Base-by-base conservation (phyloP, 2,797 vertebrate genomes). In the Clarias fuscus region DNA sequence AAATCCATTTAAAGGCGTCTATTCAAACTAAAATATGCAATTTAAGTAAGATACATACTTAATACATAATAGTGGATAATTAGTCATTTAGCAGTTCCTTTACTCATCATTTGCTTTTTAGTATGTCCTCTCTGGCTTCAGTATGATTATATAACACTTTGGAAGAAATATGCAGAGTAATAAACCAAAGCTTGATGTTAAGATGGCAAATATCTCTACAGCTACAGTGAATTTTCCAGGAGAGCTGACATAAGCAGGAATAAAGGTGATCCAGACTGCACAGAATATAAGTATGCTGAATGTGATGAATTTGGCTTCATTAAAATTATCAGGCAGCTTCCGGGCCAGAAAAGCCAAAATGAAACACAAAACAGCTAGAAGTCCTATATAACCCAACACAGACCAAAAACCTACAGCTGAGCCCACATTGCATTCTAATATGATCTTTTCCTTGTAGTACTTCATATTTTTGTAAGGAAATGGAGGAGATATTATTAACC, bases 361-460 rank as follows among this genome's bases (percentile, higher is more conserved):
- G 0, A 48, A 48, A 48, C 48, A 48, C 10, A 48, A 48, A 48
- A 48, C 1, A 11, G 48, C 48, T 2, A 48, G 48, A 2, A 48
- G 48, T 11, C 48, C 48, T 11, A 48, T 48, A 48, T 48, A 48
- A 48, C 48, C 48, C 2, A 48, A 0, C 1, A 48, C 48, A 2
- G 59, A 11, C 77, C 77, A 95, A 86, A 95, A 96, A 0, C 93
- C 93, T 8, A 94, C 8, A 72, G 86, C 20, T 61, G 94, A 93
- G 0, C 94, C 95, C 0, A 94, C 82, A 4, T 64, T 61, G 83
- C 94, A 95, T 84, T 94, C 93, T n/a, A 95, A 61, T 43, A 96
- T 92, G 0, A 95, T 93, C 80, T 24, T 93, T 0, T 95, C 94
- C 2, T 93, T 86, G 81, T 92, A 93, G 0, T 87, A 70, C 0